These are phyloP conservation scores for Parelbella ahira DNA, from an alignment of 2,888 invertebrate genomes.

Conservation along the genomic window DNA sequence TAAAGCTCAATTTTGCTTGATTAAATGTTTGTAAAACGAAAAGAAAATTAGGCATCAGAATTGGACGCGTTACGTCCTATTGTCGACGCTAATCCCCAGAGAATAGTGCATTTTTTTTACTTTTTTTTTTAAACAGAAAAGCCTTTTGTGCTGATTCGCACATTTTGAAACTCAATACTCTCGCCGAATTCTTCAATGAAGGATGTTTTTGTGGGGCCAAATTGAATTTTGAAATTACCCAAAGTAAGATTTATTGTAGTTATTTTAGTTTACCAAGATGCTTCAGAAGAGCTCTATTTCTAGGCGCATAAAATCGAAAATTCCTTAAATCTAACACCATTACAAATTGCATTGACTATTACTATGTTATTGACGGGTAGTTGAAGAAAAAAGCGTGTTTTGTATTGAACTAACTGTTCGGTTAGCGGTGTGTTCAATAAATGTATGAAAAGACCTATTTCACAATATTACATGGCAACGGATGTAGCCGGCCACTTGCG, in stretches of 20 bases:
- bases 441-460: too few relatives aligned
- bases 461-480: too few relatives aligned
- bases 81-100: constrained; percentile 37
- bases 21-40: background rate
- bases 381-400: too few relatives aligned
- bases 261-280: background rate
- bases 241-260: constrained; percentile 25
- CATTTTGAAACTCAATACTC: constrained; percentile 27
- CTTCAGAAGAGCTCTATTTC: constrained; percentile 19
- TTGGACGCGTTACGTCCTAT: constrained; percentile 27
- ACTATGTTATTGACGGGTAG: too few relatives aligned
- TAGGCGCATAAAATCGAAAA: constrained; percentile 1
- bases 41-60: constrained; percentile 12
- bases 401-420: too few relatives aligned
- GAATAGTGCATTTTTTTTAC: constrained; percentile 33
- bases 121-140: constrained; percentile 20
- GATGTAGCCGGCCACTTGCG: too few relatives aligned
- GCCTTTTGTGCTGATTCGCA: constrained; percentile 22
- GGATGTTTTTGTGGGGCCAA: constrained; percentile 21
- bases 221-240: constrained; percentile 28
- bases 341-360: too few relatives aligned
- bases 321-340: too few relatives aligned
- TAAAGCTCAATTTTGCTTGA: constrained; percentile 8
- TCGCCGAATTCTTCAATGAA: constrained; percentile 26
- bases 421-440: too few relatives aligned